Base-by-base conservation (phyloP, 2,113 vertebrate genomes). In the Cygnus buccinator region DNA sequence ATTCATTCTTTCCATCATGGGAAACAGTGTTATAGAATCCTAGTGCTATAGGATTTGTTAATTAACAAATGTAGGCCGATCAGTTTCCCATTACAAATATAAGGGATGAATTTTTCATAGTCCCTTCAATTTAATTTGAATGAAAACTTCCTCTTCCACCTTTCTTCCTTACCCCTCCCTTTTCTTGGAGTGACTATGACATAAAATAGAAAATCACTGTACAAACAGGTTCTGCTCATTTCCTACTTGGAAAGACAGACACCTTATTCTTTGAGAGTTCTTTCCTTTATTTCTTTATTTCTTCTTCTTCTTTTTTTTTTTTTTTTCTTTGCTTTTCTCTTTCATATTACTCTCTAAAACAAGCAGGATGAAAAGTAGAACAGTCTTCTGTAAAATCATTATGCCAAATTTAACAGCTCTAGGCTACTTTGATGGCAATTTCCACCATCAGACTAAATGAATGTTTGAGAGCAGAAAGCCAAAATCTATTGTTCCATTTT, bases 321-420 rank as follows among this genome's bases (percentile, higher is more conserved):
- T 29, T 37, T 35, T 31, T 9, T 11, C 23, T 28, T 12, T 54
- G 22, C 25, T 33, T 1, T 12, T 13, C 13, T 18, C 8, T 18
- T 55, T 84, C 8, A 33, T 72, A 35, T 66, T 87, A 57, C 84
- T 61, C 35, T 79, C 26, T 75, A 58, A 91, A 96, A 85, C 57
- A 87, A 94, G 46, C 33, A 90, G 65, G 4, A 94, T 6, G 28
- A 74, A 89, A 96, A 87, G 25, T 75, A 94, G 48, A 84, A 14
- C 77, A 84, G 44, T 78, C 68, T 88, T 91, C 81, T 87, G 28
- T 55, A 77, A 78, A 82, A 77, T n/a, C 11, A 80, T 89, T 75
- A 77, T 59, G 35, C 44, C 54, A 90, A 82, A 81, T 94, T 71
- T 70, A 73, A 77, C 58, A 94, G 41, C 23, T 77, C 3, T 84